Percentiles rank a stretch among this genome's conserved stretches.
phyloP scores from a whole-genome alignment of 2,888 invertebrate genomes.

The Saturnia japonica region DNA sequence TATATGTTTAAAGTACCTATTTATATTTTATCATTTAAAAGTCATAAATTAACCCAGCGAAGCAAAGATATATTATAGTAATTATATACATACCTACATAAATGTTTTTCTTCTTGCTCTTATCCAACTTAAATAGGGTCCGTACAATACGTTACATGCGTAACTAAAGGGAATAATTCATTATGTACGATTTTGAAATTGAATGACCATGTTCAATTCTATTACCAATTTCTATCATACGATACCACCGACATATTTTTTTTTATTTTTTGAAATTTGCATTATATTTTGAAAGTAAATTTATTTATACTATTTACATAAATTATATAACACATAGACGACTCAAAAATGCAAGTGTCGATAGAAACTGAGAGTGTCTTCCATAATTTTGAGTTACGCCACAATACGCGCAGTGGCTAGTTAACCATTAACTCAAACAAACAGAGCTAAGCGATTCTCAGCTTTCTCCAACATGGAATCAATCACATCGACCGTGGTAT shows the following conservation, averaged over 20 bases:
- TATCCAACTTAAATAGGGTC: no score
- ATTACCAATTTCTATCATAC: no score
- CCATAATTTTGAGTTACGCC: conserved; percentile 63
- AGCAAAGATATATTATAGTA: no score
- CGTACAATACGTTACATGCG: no score
- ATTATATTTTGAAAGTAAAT: not conserved
- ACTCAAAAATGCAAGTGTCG: conserved; percentile 51
- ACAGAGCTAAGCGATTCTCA: conserved; percentile 44
- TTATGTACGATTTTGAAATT: not conserved
- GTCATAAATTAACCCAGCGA: not conserved
- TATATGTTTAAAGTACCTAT: no score
- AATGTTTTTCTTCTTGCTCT: no score
- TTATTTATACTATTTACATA: conserved; percentile 22
- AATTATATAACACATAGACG: conserved; percentile 37
- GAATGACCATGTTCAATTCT: no score
- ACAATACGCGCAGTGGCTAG: conserved; percentile 47
- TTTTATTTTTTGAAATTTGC: no score
- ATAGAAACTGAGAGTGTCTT: conserved; percentile 70
- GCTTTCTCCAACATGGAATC: conserved; percentile 64
- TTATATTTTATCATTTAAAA: not conserved
- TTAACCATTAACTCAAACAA: conserved; percentile 57
- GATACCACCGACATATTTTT: no score
- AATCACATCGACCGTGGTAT: conserved; percentile 48
- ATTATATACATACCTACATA: not conserved
- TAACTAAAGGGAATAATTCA: not conserved